These are phyloP conservation scores for Tetrax tetrax DNA, from an alignment of 2,113 vertebrate genomes.

Conservation along the genomic window DNA sequence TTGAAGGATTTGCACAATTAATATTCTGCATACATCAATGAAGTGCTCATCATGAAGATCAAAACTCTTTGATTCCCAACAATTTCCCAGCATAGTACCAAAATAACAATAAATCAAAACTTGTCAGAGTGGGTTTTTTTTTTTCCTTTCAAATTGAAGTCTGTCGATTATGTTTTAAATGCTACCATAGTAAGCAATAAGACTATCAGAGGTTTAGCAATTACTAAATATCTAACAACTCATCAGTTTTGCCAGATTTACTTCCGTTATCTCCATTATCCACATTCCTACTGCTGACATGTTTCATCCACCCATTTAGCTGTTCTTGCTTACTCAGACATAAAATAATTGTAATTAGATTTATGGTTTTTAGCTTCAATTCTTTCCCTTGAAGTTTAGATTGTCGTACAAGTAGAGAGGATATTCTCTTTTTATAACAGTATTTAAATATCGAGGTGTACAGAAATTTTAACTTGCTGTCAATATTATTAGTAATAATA, in stretches of 20 bases:
- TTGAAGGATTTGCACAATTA: not conserved
- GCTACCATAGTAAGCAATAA: not conserved
- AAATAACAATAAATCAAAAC: not conserved
- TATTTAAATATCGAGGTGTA: not conserved
- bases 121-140: not conserved
- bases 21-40: not conserved
- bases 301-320: not conserved
- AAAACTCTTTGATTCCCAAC: not conserved
- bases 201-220: not conserved
- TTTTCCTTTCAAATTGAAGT: not conserved
- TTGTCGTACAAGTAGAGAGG: not conserved
- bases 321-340: not conserved
- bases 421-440: not conserved
- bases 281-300: not conserved
- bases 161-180: not conserved
- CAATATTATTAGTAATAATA: not conserved
- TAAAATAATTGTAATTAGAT: not conserved
- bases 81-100: not conserved
- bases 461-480: not conserved
- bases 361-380: not conserved
- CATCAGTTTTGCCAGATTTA: not conserved
- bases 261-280: not conserved
- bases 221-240: not conserved
- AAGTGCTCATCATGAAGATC: not conserved
- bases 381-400: not conserved